Evolutionary conservation across 1,140 invertebrate genomes (phyloP), one percentile per base, ranked within the genome.

Genomic region (Choristoneura fumiferana): DNA sequence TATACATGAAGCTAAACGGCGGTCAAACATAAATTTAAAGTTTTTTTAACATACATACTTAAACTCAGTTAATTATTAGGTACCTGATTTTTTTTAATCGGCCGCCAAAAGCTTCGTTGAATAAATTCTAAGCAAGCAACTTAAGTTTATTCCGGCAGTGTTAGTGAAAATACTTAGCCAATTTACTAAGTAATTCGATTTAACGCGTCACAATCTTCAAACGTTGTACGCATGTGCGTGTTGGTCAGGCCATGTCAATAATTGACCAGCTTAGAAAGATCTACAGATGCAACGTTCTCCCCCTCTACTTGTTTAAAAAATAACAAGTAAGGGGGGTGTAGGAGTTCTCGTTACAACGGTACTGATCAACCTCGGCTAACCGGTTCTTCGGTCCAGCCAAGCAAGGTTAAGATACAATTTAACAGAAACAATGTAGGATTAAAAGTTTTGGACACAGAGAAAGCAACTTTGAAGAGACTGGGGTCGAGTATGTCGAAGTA

Each of bases 341-440:
- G 34, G n/a, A 45, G 69, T 55, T 61, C 71, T 53, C n/a, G 9
- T 29, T 65, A 60, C 8, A 58, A 17, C 73, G 67, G 76, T 58
- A 14, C 59, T 52, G 54, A 49, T 29, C 65, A 73, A 54, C 60
- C 65, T 67, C 68, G 63, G 33, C 65, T 72, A 69, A 81, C 76
- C 78, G 78, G 78, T 78, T 81, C 66, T 65, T 65, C 29, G 53
- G 64, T 60, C 71, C 65, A 70, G 63, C 64, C 38, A 54, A 60
- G 62, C 66, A 67, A 71, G 78, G 60, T 64, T 70, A 62, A 61
- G 71, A 67, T 71, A 64, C 69, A 67, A 49, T 49, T 49, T 49
- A 49, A 49, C 43, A 33, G 43, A 29, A 17, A 49, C 43, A 49
- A 22, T 49, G 43, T 15, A 49, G 12, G 18, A 49, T 22, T 49